Base-by-base conservation (phyloP, 1,140 invertebrate species). In the Drosophila prosaltans region DNA sequence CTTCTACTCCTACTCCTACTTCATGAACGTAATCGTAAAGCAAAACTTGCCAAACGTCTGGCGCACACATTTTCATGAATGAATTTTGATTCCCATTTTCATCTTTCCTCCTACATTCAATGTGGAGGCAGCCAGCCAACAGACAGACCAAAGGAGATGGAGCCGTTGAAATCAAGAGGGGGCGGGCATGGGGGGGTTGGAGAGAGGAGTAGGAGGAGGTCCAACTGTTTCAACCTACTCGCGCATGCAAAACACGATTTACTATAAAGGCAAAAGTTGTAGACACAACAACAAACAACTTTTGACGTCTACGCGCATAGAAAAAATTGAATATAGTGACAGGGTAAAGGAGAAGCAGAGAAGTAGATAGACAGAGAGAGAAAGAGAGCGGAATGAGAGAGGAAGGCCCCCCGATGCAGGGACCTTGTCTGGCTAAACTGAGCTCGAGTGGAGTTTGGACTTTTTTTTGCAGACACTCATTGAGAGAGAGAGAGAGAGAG, bases 181-280 rank as follows among this genome's bases (percentile, higher is more conserved):
- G 41, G 65, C 36, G 57, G 41, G 39, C 16, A 3, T 36, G 8
- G 11, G 11, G 3, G 21, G 8, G n/a, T n/a, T n/a, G 36, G 39
- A 2, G 2, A 6, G 3, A 40, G 39, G 39, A 11, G 57, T 16
- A 6, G 21, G 51, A 30, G 24, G 2, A 11, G 7, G 45, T 51
- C 9, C 40, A 45, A 51, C 43, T 40, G 48, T 61, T 51, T 43
- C 83, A 78, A 72, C 84, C 84, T 89, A 88, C 84, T 88, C 84
- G 74, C 69, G 85, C 84, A 88, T 88, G 84, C 84, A 88, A 88
- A 89, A 88, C 84, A 89, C 83, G 83, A 88, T 88, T 89, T 89
- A 88, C 83, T 89, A 88, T 88, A 84, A 89, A 86, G 82, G 83
- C 81, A 86, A 86, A 80, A 71, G 68, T 77, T 74, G 84, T 82